These are phyloP conservation scores for Microcebus griseorufus DNA, from an alignment of 2,113 vertebrate species.

Conservation along the genomic window DNA sequence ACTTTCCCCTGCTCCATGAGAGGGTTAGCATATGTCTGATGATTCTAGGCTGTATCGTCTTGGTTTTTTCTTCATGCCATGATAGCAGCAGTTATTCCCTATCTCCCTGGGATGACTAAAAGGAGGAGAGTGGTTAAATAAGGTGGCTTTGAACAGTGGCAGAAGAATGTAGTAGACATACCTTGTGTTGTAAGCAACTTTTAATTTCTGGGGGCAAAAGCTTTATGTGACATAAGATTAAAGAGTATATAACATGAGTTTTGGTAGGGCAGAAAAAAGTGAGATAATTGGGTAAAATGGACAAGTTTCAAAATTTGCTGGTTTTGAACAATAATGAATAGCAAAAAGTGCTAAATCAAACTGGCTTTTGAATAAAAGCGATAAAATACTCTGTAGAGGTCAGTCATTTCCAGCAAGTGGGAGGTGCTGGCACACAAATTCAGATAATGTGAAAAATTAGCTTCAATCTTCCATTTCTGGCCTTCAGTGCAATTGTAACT, in stretches of 20 bases:
- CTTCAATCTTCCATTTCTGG: conserved; percentile 33
- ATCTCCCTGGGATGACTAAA: not conserved
- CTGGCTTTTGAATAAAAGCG: conserved; percentile 65
- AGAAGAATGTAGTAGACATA: not conserved
- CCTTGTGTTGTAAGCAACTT: not conserved
- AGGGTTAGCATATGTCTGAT: too few species aligned
- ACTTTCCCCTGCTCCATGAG: not conserved
- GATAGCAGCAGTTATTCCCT: not conserved
- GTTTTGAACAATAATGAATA: conserved; percentile 51
- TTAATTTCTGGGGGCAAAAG: conserved; percentile 21
- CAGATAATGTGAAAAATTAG: conserved; percentile 41
- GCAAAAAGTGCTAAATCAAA: conserved; percentile 29
- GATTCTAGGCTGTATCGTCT: not conserved
- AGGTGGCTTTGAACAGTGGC: not conserved
- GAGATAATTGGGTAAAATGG: conserved; percentile 41
- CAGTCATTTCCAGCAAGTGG: conserved; percentile 51
- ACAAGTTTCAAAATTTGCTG: conserved; percentile 59
- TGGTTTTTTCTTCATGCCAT: not conserved
- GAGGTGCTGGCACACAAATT: conserved; percentile 19
- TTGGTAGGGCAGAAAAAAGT: not conserved
- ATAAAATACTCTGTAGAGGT: not conserved
- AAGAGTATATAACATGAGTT: conserved; percentile 6
- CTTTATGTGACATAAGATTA: not conserved
- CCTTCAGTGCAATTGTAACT: conserved; percentile 20
- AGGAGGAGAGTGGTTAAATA: not conserved